Conservation (phyloP, 2,888 invertebrate genomes). For the Xanthia icteritia region DNA sequence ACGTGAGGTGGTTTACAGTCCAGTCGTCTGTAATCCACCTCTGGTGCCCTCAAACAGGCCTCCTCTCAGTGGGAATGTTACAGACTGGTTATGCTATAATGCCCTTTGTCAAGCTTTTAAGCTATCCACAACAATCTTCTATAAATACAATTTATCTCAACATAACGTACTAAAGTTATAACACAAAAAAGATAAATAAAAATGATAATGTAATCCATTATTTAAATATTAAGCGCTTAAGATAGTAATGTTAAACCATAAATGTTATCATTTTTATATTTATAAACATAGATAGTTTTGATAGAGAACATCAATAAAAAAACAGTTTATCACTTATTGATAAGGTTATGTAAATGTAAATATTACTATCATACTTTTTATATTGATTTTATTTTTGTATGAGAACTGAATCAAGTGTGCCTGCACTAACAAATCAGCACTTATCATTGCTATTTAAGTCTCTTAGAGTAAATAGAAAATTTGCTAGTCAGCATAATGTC, state of each 20-base stretch:
- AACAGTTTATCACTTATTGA: slow-evolving; percentile 1
- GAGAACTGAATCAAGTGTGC: neutral
- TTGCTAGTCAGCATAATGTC: no score
- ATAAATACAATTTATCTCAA: no score
- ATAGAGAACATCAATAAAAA: slow-evolving; percentile 6
- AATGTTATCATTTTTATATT: slow-evolving; percentile 6
- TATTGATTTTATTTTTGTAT: neutral
- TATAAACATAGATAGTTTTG: slow-evolving; percentile 13
- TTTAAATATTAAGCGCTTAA: no score
- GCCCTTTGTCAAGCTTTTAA: no score
- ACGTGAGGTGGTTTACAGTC: no score
- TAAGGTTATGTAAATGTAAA: slow-evolving; percentile 6
- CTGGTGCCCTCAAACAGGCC: no score
- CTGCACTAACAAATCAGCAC: neutral
- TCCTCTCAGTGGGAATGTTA: no score
- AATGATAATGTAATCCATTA: neutral
- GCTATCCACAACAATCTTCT: no score
- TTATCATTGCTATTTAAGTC: neutral
- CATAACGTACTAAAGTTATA: no score
- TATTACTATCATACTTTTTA: slow-evolving; percentile 12
- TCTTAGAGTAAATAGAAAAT: neutral
- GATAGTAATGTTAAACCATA: neutral
- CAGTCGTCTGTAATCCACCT: no score
- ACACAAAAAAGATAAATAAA: neutral
- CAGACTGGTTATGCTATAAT: no score